Evolutionary conservation across 2,888 invertebrate genomes (phyloP).

Genomic region (Iselma pallidipennis): DNA sequence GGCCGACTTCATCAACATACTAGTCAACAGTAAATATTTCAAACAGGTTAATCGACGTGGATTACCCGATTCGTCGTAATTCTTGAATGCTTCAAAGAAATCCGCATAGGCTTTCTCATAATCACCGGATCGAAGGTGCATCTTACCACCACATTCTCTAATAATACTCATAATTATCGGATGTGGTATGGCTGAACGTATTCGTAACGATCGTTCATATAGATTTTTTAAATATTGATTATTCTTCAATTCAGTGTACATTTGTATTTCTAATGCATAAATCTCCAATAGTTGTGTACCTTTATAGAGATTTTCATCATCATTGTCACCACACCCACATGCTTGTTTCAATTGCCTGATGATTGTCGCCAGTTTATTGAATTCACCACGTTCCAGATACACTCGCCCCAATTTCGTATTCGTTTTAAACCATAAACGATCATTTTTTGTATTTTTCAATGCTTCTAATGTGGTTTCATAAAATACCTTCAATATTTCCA

Average conservation of each 20-base stretch:
- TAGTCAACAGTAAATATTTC: conserved; percentile 93
- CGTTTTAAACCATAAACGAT: conserved; percentile 99
- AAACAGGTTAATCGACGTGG: conserved; percentile 94
- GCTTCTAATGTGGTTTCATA: conserved; percentile 97
- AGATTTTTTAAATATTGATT: conserved; percentile 95
- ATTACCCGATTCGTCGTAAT: conserved; percentile 98
- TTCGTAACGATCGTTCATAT: conserved; percentile 96
- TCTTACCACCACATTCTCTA: conserved; percentile 96
- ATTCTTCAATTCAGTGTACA: conserved; percentile 99
- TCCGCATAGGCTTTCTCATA: conserved; percentile 99
- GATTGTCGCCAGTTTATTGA: conserved; percentile 92
- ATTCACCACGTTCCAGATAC: conserved; percentile 96
- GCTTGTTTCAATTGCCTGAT: conserved; percentile 96
- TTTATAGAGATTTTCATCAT: conserved; percentile 97
- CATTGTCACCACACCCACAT: conserved; percentile 97
- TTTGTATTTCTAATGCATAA: conserved; percentile 98
- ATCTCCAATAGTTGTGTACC: conserved; percentile 98
- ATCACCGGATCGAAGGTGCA: conserved; percentile 97
- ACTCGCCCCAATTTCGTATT: conserved; percentile 98
- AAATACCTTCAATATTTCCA: conserved; percentile 85
- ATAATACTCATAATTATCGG: conserved; percentile 98
- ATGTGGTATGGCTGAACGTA: conserved; percentile 99
- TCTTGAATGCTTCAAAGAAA: conserved; percentile 99
- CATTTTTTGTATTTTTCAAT: conserved; percentile 97
- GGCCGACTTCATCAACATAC: conserved; percentile 98